Evolutionary conservation across 2,888 invertebrate genomes (phyloP).

Genomic region (Spilosoma lubricipeda): DNA sequence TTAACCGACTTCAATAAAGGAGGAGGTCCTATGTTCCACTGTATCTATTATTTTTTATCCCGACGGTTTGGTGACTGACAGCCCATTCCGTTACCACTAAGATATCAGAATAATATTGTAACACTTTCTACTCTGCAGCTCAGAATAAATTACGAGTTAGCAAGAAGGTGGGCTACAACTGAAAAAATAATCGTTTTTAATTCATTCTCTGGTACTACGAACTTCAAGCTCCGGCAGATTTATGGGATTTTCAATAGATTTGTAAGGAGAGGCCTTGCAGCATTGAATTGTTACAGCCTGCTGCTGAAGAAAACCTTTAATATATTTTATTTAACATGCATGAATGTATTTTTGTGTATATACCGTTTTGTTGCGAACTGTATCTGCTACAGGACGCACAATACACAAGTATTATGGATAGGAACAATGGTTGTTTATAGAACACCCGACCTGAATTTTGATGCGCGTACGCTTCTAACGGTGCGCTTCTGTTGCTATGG

Average conservation of each 20-base stretch:
- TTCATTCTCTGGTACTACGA: background rate
- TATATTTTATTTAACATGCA: constrained; percentile 14
- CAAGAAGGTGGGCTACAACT: too few species aligned
- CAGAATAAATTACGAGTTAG: background rate
- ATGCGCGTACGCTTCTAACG: constrained; percentile 60
- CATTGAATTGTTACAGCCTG: background rate
- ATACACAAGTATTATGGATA: constrained; percentile 59
- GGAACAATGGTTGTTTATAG: constrained; percentile 79
- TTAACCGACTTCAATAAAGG: too few species aligned
- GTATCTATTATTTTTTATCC: too few species aligned
- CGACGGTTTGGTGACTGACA: background rate
- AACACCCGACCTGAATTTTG: constrained; percentile 69
- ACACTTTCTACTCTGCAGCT: background rate
- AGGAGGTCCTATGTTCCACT: too few species aligned
- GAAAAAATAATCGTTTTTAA: background rate
- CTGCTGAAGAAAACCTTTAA: background rate
- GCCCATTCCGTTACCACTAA: background rate
- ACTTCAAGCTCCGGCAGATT: too few species aligned
- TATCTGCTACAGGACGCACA: constrained; percentile 51
- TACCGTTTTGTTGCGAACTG: constrained; percentile 35
- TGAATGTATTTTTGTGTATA: constrained; percentile 32
- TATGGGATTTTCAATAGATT: too few species aligned
- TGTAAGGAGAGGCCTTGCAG: too few species aligned
- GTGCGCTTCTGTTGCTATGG: constrained; percentile 48
- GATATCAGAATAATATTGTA: background rate